Evolutionary conservation across 1,140 invertebrate species (phyloP).

Genomic region (Marisa cornuarietis): DNA sequence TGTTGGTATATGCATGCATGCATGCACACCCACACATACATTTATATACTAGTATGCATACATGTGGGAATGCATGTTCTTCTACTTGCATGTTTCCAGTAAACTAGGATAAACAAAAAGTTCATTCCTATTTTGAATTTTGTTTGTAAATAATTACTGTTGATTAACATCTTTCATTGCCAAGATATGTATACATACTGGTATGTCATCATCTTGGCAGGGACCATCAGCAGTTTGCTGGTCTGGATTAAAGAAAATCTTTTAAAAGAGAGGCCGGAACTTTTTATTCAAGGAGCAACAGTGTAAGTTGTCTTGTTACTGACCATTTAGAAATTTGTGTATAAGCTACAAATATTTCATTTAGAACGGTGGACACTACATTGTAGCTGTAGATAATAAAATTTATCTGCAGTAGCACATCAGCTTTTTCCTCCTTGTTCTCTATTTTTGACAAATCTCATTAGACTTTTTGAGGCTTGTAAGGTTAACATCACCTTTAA

Average conservation of each 20-base stretch:
- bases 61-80: too few species aligned
- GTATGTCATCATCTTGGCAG: conserved; percentile 65
- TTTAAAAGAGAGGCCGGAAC: conserved; percentile 83
- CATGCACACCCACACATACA: too few species aligned
- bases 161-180: neutral
- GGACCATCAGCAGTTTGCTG: conserved; percentile 80
- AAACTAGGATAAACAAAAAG: neutral
- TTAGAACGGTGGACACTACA: too few species aligned
- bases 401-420: too few species aligned
- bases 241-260: conserved; percentile 87
- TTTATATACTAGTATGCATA: too few species aligned
- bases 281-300: conserved; percentile 86
- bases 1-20: too few species aligned
- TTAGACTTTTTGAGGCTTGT: too few species aligned
- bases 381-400: too few species aligned
- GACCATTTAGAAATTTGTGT: neutral
- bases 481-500: too few species aligned
- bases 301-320: conserved; percentile 72
- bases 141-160: neutral
- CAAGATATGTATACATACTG: neutral
- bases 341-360: neutral
- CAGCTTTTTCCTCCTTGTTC: too few species aligned
- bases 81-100: neutral
- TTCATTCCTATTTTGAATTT: neutral
- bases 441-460: too few species aligned